Percentiles rank a stretch among this genome's conserved stretches.
phyloP scores from a whole-genome alignment of 2,888 invertebrate genomes.

The Dicycla oo region DNA sequence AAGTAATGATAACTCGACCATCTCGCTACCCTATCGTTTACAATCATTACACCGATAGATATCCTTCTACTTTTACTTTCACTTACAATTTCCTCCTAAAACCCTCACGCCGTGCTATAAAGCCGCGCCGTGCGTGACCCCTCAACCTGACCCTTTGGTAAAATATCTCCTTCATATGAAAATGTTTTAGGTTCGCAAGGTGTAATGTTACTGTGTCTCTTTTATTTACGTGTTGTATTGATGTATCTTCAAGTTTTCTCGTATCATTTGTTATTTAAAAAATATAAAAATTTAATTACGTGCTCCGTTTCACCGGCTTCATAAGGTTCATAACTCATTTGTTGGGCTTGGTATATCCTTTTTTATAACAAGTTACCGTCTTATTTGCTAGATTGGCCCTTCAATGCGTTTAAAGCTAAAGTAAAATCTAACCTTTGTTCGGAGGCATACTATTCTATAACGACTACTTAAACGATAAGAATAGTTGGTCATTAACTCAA shows the following conservation, averaged over 20 bases:
- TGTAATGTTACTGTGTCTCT: not conserved
- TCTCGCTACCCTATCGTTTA: slow-evolving; percentile 4
- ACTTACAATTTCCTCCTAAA: slow-evolving; percentile 20
- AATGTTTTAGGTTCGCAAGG: not conserved
- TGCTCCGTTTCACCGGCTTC: no score
- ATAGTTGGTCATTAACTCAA: no score
- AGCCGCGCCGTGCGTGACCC: no score
- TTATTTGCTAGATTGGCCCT: no score
- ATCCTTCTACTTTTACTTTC: slow-evolving; percentile 3
- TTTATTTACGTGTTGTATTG: not conserved
- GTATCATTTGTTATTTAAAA: not conserved
- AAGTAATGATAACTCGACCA: not conserved
- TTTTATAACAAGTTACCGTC: no score
- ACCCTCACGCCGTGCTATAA: slow-evolving; percentile 9
- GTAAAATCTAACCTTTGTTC: no score
- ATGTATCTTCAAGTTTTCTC: not conserved
- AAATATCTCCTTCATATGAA: slow-evolving; percentile 31
- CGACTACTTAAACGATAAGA: no score
- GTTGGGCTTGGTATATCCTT: no score
- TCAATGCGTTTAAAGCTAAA: no score
- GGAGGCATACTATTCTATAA: no score
- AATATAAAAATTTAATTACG: no score
- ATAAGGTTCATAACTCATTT: no score
- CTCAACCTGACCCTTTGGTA: slow-evolving; percentile 31
- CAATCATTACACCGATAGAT: not conserved